phyloP scores from a whole-genome alignment of 1,140 invertebrate genomes.

The Drepana arcuata region DNA sequence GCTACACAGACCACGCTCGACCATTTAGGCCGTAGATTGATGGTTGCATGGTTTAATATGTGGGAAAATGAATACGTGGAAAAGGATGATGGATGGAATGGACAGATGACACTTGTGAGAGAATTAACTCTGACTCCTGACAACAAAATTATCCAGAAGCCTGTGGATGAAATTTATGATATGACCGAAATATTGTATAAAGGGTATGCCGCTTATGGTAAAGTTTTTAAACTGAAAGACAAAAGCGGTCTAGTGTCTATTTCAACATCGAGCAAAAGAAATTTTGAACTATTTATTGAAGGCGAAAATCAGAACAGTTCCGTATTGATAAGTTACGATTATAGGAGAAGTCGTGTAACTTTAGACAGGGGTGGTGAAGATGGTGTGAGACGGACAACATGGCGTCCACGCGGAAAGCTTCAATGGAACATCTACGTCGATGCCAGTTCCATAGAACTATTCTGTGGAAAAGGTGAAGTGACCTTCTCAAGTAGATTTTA shows the following conservation, averaged over 20 bases:
- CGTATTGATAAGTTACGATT: slow-evolving; percentile 33
- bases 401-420: slow-evolving; percentile 27
- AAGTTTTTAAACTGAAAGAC: slow-evolving; percentile 18
- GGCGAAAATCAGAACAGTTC: slow-evolving; percentile 10
- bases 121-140: slow-evolving; percentile 23
- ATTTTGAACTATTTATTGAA: slow-evolving; percentile 16
- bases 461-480: slow-evolving; percentile 53
- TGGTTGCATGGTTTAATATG: slow-evolving; percentile 57
- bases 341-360: slow-evolving; percentile 14
- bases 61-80: slow-evolving; percentile 54
- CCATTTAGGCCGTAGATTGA: slow-evolving; percentile 26
- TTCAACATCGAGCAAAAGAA: slow-evolving; percentile 7
- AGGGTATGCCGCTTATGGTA: slow-evolving; percentile 13
- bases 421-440: slow-evolving; percentile 40
- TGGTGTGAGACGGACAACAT: slow-evolving; percentile 32
- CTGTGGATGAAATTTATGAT: slow-evolving; percentile 23
- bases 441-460: slow-evolving; percentile 57
- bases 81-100: slow-evolving; percentile 38
- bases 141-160: slow-evolving; percentile 33
- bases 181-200: slow-evolving; percentile 10
- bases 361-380: slow-evolving; percentile 38
- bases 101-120: slow-evolving; percentile 44
- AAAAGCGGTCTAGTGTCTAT: slow-evolving; percentile 33
- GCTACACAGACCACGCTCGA: slow-evolving; percentile 52
- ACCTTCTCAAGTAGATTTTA: slow-evolving; percentile 51